Conservation (phyloP, 1,140 invertebrate genomes). For the Drosophila gunungcola region DNA sequence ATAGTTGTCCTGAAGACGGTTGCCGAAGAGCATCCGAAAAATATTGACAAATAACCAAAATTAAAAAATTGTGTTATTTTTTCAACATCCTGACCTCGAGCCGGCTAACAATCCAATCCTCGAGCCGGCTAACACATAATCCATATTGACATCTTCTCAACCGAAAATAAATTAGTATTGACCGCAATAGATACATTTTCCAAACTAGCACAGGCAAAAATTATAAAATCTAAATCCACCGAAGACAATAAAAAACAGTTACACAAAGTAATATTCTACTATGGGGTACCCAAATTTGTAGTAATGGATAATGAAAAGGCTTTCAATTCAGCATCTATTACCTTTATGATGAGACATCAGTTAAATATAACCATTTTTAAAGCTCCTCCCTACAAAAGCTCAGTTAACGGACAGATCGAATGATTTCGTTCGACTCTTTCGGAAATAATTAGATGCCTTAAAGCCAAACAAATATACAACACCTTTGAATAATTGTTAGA, state of each 20-base stretch:
- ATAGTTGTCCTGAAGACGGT: too few relatives aligned
- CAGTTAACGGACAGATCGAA: background rate
- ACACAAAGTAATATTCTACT: constrained; percentile 27
- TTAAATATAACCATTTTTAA: constrained; percentile 19
- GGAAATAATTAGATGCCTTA: constrained; percentile 37
- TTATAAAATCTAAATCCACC: constrained; percentile 27
- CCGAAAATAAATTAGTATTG: constrained; percentile 10
- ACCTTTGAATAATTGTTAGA: constrained; percentile 34
- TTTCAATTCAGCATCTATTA: constrained; percentile 33
- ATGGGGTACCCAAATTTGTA: constrained; percentile 37
- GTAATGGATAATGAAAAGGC: constrained; percentile 54
- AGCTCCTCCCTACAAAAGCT: constrained; percentile 29
- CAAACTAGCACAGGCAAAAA: background rate
- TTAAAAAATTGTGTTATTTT: too few relatives aligned
- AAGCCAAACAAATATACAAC: constrained; percentile 5
- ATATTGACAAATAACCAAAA: too few relatives aligned
- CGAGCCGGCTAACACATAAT: background rate
- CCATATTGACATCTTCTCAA: constrained; percentile 12
- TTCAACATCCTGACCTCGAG: too few relatives aligned
- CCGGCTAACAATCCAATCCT: background rate
- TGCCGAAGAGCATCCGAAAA: too few relatives aligned
- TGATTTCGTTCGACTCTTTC: constrained; percentile 22
- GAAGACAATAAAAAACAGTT: constrained; percentile 40
- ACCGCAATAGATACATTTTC: constrained; percentile 12
- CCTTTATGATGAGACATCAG: constrained; percentile 32